These are phyloP conservation scores for Cassiopea andromeda DNA, from an alignment of 30 jellyfish, hydroid and myxozoan species.

Conservation along the genomic window DNA sequence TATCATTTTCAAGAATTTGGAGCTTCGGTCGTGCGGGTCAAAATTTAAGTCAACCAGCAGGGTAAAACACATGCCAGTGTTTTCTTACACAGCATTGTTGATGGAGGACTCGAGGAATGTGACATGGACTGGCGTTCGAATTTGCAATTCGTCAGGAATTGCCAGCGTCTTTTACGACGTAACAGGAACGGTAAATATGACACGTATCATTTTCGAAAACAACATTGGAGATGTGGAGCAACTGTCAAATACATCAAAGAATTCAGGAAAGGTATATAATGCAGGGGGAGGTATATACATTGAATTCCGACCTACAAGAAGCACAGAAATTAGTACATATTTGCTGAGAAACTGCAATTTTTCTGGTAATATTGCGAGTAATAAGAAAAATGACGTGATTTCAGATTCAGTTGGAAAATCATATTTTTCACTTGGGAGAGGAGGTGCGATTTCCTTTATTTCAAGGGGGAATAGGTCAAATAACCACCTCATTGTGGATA, in stretches of 20 bases:
- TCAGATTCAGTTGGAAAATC: constrained; percentile 5
- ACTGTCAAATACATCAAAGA: background rate
- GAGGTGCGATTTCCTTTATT: constrained; percentile 70
- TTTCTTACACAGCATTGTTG: constrained; percentile 18
- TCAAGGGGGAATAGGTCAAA: constrained; percentile 27
- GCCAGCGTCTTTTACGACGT: constrained; percentile 51
- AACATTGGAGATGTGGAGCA: background rate
- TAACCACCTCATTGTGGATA: constrained; percentile 20
- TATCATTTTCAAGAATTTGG: background rate
- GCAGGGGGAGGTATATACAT: constrained; percentile 73
- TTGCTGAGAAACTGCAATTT: constrained; percentile 32
- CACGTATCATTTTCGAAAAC: background rate
- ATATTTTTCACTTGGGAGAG: constrained; percentile 62
- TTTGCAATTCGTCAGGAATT: constrained; percentile 26
- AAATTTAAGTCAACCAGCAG: constrained; percentile 26
- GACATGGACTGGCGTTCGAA: background rate
- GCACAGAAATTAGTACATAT: background rate
- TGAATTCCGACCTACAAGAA: constrained; percentile 27
- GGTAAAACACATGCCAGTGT: background rate
- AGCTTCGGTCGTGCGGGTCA: constrained; percentile 19
- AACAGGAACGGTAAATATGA: constrained; percentile 14
- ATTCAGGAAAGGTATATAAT: background rate
- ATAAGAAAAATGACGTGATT: background rate
- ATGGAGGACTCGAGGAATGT: constrained; percentile 7
- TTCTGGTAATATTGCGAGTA: constrained; percentile 29